Evolutionary conservation across 2,888 invertebrate species (phyloP).

Genomic region (Lasioglossum leucozonium): DNA sequence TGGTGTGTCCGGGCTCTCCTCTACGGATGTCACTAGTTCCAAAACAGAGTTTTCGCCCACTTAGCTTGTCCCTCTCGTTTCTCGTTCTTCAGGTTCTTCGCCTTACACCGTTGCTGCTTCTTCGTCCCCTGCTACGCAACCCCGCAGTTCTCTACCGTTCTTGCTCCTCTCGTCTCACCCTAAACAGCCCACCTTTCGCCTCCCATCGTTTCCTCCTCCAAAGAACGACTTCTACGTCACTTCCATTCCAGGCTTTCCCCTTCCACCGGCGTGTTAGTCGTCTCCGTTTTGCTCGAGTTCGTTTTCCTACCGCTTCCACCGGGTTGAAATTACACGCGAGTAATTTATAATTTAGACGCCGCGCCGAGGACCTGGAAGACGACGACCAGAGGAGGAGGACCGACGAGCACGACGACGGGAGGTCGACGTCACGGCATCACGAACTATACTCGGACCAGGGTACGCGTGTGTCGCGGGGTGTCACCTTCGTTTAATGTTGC

Average conservation of each 20-base stretch:
- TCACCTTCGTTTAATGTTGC: conserved; percentile 40
- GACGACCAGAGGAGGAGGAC: conserved; percentile 22
- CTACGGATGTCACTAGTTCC: conserved; percentile 43
- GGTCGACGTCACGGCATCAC: conserved; percentile 34
- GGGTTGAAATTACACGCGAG: conserved; percentile 71
- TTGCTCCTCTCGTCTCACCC: conserved; percentile 9
- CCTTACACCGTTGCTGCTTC: neutral
- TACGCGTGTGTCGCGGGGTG: conserved; percentile 33
- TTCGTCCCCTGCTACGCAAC: conserved; percentile 7
- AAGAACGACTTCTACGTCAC: conserved; percentile 63
- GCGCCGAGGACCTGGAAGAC: conserved; percentile 34
- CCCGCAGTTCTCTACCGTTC: neutral
- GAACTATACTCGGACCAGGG: neutral
- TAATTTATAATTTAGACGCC: conserved; percentile 75
- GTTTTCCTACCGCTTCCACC: conserved; percentile 44
- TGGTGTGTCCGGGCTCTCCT: neutral
- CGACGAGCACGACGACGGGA: conserved; percentile 13
- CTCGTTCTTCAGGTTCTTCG: conserved; percentile 27
- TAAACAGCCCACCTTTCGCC: conserved; percentile 15
- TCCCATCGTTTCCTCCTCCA: conserved; percentile 1
- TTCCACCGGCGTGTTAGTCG: conserved; percentile 62
- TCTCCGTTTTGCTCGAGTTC: conserved; percentile 58
- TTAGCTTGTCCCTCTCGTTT: conserved; percentile 24
- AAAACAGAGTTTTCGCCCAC: conserved; percentile 60
- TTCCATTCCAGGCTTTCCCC: conserved; percentile 62